Evolutionary conservation across 1,140 invertebrate species (phyloP).

Genomic region (Cotesia vestalis): DNA sequence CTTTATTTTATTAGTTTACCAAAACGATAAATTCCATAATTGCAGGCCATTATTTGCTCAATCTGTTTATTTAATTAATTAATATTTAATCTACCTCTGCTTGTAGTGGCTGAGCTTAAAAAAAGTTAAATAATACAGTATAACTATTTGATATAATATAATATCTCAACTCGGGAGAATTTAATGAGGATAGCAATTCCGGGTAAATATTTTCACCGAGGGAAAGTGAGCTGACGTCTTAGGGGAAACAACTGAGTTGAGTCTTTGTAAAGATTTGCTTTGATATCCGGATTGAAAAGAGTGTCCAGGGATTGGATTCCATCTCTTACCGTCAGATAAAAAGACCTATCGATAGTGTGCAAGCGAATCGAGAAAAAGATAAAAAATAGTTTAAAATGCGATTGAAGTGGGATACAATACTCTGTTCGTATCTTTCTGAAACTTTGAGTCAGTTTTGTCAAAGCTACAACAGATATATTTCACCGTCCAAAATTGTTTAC

Average conservation of each 20-base stretch:
- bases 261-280: conserved; percentile 15
- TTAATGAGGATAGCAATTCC: not conserved
- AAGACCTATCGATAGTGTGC: conserved; percentile 24
- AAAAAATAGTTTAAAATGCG: conserved; percentile 27
- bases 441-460: conserved; percentile 13
- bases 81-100: too few species aligned
- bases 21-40: too few species aligned
- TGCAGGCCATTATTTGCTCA: too few species aligned
- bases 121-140: too few species aligned
- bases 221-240: conserved; percentile 4
- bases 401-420: conserved; percentile 37
- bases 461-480: too few species aligned
- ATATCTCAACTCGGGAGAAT: too few species aligned
- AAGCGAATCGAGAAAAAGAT: conserved; percentile 11
- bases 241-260: conserved; percentile 1
- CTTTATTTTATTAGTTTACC: not conserved
- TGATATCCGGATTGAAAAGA: conserved; percentile 31
- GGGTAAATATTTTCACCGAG: conserved; percentile 5
- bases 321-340: conserved; percentile 12
- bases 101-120: too few species aligned
- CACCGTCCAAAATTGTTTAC: too few species aligned
- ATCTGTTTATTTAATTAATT: too few species aligned
- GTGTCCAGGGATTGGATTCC: conserved; percentile 30
- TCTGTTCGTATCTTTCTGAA: not conserved
- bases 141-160: too few species aligned